Evolutionary conservation across 2,888 invertebrate species (phyloP).

Genomic region (Cactoblastis cactorum): DNA sequence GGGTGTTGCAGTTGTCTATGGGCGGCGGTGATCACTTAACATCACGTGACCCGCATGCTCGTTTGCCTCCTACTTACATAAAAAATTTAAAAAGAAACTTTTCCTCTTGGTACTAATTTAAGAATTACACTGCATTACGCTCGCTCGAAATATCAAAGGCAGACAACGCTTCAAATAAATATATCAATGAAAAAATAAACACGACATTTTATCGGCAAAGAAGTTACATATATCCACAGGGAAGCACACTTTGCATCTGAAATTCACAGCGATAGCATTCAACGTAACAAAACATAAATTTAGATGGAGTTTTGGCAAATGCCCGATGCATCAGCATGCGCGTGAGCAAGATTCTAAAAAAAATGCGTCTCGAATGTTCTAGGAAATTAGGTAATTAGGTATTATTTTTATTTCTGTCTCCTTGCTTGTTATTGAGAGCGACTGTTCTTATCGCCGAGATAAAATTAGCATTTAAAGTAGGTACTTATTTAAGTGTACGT

Average conservation of each 20-base stretch:
- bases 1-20: too few species aligned
- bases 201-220: neutral
- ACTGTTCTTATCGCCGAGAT: too few species aligned
- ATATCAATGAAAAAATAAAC: neutral
- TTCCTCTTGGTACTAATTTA: too few species aligned
- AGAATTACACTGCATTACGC: too few species aligned
- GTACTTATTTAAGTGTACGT: too few species aligned
- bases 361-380: neutral
- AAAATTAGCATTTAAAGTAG: too few species aligned
- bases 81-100: too few species aligned
- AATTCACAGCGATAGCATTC: neutral
- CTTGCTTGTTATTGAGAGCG: too few species aligned
- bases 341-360: neutral
- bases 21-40: too few species aligned
- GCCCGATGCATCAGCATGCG: neutral
- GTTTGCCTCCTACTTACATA: too few species aligned
- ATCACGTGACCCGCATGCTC: too few species aligned
- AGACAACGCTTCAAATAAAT: neutral
- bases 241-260: neutral
- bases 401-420: too few species aligned
- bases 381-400: neutral
- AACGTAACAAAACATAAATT: slow-evolving; percentile 3
- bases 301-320: slow-evolving; percentile 1
- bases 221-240: slow-evolving; percentile 1
- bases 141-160: neutral